A percentile compares a stretch with the other conserved stretches of the same genome.
phyloP scores from a whole-genome alignment of 2,888 invertebrate genomes.

The Arge pagana region DNA sequence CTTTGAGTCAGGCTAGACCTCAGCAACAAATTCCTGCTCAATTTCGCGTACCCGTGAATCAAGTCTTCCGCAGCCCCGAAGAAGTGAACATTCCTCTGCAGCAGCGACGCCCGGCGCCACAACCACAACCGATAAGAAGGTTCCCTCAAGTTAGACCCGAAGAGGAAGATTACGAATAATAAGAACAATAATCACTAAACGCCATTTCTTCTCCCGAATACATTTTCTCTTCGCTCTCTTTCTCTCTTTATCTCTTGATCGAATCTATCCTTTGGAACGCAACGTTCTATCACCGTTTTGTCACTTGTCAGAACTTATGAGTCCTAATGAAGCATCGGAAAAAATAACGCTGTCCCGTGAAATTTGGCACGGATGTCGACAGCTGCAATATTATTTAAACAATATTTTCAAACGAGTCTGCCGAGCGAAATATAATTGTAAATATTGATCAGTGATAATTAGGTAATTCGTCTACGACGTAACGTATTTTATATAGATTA shows the following conservation, averaged over 20 bases:
- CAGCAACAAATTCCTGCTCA: slow-evolving; percentile 52
- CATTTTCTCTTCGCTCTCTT: no score
- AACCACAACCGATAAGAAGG: slow-evolving; percentile 51
- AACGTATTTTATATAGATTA: slow-evolving; percentile 17
- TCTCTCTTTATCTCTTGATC: no score
- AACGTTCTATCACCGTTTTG: no score
- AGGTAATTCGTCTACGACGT: slow-evolving; percentile 27
- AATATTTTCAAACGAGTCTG: slow-evolving; percentile 11
- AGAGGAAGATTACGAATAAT: slow-evolving; percentile 55
- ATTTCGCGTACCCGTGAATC: slow-evolving; percentile 63
- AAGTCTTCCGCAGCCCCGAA: slow-evolving; percentile 84
- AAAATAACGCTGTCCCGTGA: no score
- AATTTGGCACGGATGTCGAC: no score
- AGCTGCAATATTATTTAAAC: no score
- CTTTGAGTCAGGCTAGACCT: slow-evolving; percentile 48
- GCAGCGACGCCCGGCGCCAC: slow-evolving; percentile 72
- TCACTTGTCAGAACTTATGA: no score
- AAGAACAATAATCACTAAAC: no score
- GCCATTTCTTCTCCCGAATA: no score
- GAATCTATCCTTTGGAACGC: no score
- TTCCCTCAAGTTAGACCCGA: slow-evolving; percentile 53
- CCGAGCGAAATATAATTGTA: slow-evolving; percentile 30
- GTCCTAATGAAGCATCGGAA: no score
- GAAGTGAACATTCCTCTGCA: slow-evolving; percentile 85
- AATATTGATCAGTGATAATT: slow-evolving; percentile 38